Percentiles rank a stretch among this genome's conserved stretches.
These are phyloP conservation scores for Sphyrna mokarran DNA, from an alignment of 2,113 vertebrate species.

Conservation along the genomic window DNA sequence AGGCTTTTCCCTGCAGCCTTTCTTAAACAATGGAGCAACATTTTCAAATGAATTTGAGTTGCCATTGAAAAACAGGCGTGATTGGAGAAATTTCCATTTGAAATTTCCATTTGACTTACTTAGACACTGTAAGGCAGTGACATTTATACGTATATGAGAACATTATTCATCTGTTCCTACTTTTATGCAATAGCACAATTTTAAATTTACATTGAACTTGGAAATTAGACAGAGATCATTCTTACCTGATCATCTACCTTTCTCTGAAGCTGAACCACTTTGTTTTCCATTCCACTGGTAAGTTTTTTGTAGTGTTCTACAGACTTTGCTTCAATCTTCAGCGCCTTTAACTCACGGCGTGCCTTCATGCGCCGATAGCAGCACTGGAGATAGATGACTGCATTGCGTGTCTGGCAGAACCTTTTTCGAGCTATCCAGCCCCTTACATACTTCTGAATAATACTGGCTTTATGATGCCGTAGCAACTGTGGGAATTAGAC, in stretches of 20 bases:
- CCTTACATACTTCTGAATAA: constrained; percentile 69
- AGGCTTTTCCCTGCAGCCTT: no score
- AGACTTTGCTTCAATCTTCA: constrained; percentile 83
- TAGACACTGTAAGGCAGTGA: neutral
- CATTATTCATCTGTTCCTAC: neutral
- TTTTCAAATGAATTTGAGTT: neutral
- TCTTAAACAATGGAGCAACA: no score
- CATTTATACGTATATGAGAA: neutral
- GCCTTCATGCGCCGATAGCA: constrained; percentile 67
- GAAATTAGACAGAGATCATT: neutral
- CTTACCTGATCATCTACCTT: constrained; percentile 87
- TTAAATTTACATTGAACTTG: neutral
- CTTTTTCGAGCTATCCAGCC: constrained; percentile 69
- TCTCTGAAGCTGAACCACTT: constrained; percentile 88
- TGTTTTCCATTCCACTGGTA: constrained; percentile 95
- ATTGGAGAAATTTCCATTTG: neutral
- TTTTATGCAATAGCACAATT: neutral
- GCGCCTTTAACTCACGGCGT: constrained; percentile 64
- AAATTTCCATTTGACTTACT: neutral
- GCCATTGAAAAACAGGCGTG: neutral
- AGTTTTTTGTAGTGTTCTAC: constrained; percentile 79
- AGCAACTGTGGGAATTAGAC: constrained; percentile 59
- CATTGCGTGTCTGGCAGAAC: constrained; percentile 51
- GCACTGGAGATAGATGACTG: constrained; percentile 77
- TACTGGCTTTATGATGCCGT: constrained; percentile 73